These are phyloP conservation scores for Latheticus oryzae DNA, from an alignment of 2,888 invertebrate species.

Conservation along the genomic window DNA sequence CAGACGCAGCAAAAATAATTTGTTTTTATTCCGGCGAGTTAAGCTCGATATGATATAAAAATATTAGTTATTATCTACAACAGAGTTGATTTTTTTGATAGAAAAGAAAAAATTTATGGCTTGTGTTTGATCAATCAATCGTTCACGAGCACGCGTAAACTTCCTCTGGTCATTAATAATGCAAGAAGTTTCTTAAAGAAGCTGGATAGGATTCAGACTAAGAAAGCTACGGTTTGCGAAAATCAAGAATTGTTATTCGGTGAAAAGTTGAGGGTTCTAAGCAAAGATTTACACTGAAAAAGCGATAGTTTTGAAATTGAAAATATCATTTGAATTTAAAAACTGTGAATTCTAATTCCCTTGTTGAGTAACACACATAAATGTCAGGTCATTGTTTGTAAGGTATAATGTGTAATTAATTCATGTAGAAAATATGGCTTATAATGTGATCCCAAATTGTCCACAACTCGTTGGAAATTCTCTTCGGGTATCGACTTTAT, in stretches of 20 bases:
- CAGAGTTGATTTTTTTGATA: neutral
- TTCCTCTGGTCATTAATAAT: conserved; percentile 20
- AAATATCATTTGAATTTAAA: neutral
- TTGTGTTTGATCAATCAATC: conserved; percentile 20
- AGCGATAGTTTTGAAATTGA: conserved; percentile 1
- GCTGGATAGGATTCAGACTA: conserved; percentile 23
- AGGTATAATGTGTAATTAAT: conserved; percentile 12
- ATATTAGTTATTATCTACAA: conserved; percentile 9
- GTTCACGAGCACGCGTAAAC: conserved; percentile 7
- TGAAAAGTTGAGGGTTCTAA: conserved; percentile 16
- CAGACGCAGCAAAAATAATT: conserved; percentile 26
- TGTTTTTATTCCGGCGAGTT: conserved; percentile 21
- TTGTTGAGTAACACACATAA: no score
- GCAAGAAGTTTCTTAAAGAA: conserved; percentile 26
- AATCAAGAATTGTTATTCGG: no score
- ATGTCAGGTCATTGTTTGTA: no score
- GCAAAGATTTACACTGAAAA: conserved; percentile 4
- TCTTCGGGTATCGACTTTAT: conserved; percentile 29
- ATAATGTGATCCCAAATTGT: conserved; percentile 6
- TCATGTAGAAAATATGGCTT: conserved; percentile 11
- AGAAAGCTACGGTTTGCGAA: conserved; percentile 34
- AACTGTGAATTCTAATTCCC: no score
- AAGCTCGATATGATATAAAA: no score
- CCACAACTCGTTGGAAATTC: conserved; percentile 30
- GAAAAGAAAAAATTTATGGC: neutral